These are phyloP conservation scores for Corythaixoides concolor DNA, from an alignment of 2,113 vertebrate species.

Conservation along the genomic window DNA sequence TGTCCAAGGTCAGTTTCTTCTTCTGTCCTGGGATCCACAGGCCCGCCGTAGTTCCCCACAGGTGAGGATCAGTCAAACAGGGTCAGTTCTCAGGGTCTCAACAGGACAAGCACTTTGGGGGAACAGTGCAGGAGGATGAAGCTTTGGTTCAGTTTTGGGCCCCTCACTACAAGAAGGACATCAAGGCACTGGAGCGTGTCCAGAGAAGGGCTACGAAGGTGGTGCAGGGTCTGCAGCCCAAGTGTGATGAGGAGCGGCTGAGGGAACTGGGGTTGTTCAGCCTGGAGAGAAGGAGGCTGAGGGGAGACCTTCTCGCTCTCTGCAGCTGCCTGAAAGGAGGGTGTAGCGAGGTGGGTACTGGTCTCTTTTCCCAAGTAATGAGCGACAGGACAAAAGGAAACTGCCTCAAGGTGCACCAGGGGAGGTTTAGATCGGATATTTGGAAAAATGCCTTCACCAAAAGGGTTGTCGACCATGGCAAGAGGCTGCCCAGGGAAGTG, in stretches of 20 bases:
- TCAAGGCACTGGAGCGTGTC: rapidly evolving
- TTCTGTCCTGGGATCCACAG: no score
- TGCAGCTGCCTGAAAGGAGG: no score
- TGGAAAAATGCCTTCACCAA: neutral
- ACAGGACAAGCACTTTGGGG: neutral
- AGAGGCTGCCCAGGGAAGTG: neutral
- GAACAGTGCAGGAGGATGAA: rapidly evolving
- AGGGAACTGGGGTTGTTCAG: neutral
- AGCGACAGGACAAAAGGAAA: neutral
- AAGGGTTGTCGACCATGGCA: neutral
- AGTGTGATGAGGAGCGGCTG: rapidly evolving
- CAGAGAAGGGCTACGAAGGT: neutral
- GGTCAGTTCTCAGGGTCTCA: neutral
- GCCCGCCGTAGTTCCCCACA: no score
- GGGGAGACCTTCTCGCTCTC: no score
- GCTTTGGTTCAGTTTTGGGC: neutral
- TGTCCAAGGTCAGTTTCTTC: no score
- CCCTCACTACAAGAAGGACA: neutral
- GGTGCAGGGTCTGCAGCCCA: neutral
- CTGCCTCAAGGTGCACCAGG: neutral
- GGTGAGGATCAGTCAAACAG: neutral
- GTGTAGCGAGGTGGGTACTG: rapidly evolving
- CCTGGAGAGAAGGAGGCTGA: no score
- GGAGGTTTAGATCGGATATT: neutral
- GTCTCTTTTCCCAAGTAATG: neutral